Evolutionary conservation across 2,797 vertebrate species (phyloP), one percentile per base, ranked within the genome.

Genomic region (Chrosomus eos): DNA sequence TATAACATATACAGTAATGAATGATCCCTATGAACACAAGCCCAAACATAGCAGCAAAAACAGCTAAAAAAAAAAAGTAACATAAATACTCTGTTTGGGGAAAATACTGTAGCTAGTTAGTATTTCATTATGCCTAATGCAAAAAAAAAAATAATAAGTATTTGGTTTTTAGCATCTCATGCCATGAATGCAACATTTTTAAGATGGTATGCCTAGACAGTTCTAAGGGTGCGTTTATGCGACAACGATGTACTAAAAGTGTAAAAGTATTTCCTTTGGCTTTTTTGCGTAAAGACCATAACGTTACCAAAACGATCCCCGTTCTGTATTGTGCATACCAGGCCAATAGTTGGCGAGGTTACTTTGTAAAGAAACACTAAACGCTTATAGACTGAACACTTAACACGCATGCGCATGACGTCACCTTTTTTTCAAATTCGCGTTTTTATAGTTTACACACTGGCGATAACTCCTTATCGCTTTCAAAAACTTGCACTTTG

Each of bases 1-100:
- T 76, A 26, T 26, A 58, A 21, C 53, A 58, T 10, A 58, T 55
- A n/a, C n/a, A n/a, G n/a, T n/a, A 76, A 76, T 76, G 23, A 76
- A 76, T 74, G 18, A 53, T 28, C 10, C 38, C 16, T 60, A n/a
- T n/a, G n/a, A 31, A 31, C 16, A 71, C 51, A 71, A 81, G 58
- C 23, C 51, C 10, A 2, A 28, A 70, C 33, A 70, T 40, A 40
- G 18, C 43, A 16, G 33, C 48, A 33, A 23, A 21, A 26, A 53
- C 7, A 53, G 58, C 5, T 13, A 60, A 60, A 26, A 5, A 48
- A 48, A 11, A 10, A 19, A 72, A 3, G 3, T 33, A 33, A 33
- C 33, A 43, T 16, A 8, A 45, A 53, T 9, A 48, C 13, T 40
- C n/a, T 40, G 3, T 58, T 70, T 36, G 31, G 5, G 45, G 3